A percentile compares a stretch with the other conserved stretches of the same genome.
Evolutionary conservation across 2,113 vertebrate species (phyloP).

Genomic region (Dasyurus viverrinus): DNA sequence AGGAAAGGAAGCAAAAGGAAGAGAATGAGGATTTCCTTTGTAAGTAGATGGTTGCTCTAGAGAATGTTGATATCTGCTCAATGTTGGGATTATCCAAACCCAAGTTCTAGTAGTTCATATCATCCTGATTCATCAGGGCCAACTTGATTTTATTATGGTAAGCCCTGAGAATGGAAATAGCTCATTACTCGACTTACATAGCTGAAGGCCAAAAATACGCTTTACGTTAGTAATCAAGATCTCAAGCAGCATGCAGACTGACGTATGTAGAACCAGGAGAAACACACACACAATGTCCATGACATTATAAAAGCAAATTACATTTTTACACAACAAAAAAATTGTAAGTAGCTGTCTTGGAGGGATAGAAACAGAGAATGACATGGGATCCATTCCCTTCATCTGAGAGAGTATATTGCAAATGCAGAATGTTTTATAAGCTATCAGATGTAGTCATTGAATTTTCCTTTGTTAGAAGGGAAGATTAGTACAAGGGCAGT

Average conservation of each 20-base stretch:
- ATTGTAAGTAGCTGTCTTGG: neutral
- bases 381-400: neutral
- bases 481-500: neutral
- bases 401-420: neutral
- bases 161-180: neutral
- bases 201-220: neutral
- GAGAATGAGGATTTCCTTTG: neutral
- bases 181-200: neutral
- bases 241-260: neutral
- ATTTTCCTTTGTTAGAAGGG: neutral
- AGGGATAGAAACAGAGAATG: neutral
- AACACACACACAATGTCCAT: neutral
- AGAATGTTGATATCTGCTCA: neutral
- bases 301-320: neutral
- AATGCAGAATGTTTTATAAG: neutral
- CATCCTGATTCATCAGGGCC: neutral
- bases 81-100: neutral
- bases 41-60: neutral
- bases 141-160: neutral
- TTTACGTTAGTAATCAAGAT: neutral
- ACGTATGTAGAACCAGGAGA: neutral
- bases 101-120: neutral
- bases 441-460: neutral
- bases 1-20: neutral
- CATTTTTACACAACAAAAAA: neutral